phyloP scores from a whole-genome alignment of 2,888 invertebrate species.

The Cheilosia grossa region DNA sequence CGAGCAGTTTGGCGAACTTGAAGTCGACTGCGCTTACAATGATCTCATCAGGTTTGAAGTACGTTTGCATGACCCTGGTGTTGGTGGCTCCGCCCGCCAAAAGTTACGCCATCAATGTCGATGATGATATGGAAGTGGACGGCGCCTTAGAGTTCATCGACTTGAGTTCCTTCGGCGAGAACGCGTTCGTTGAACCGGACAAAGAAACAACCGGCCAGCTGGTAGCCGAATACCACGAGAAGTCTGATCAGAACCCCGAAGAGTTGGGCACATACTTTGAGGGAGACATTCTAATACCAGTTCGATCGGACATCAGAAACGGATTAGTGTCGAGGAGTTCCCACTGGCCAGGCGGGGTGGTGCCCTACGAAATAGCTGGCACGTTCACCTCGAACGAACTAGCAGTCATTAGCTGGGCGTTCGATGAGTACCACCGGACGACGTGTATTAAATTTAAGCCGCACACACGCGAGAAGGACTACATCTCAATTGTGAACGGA shows the following conservation, averaged over 20 bases:
- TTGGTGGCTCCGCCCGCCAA: neutral
- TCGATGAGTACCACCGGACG: constrained; percentile 88
- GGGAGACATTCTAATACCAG: constrained; percentile 89
- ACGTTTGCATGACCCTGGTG: neutral
- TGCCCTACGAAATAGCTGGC: constrained; percentile 88
- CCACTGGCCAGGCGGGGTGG: constrained; percentile 87
- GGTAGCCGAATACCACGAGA: constrained; percentile 68
- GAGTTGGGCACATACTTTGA: constrained; percentile 91
- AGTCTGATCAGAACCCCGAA: constrained; percentile 87
- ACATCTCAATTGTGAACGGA: constrained; percentile 87
- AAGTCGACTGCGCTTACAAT: too few species aligned
- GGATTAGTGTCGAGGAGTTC: constrained; percentile 85
- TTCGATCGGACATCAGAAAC: constrained; percentile 83
- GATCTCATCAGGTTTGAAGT: neutral
- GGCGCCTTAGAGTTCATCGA: constrained; percentile 70
- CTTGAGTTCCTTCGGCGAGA: constrained; percentile 74
- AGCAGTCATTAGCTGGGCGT: constrained; percentile 87
- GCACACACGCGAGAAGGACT: constrained; percentile 87
- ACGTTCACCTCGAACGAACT: constrained; percentile 85
- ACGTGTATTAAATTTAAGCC: constrained; percentile 90
- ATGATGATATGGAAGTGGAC: too few species aligned
- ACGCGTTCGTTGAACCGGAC: constrained; percentile 84
- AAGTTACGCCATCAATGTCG: neutral
- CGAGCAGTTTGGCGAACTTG: too few species aligned
- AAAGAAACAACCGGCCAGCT: constrained; percentile 78